Evolutionary conservation across 1,140 invertebrate genomes (phyloP).

Genomic region (Ptiloglossa arizonensis): DNA sequence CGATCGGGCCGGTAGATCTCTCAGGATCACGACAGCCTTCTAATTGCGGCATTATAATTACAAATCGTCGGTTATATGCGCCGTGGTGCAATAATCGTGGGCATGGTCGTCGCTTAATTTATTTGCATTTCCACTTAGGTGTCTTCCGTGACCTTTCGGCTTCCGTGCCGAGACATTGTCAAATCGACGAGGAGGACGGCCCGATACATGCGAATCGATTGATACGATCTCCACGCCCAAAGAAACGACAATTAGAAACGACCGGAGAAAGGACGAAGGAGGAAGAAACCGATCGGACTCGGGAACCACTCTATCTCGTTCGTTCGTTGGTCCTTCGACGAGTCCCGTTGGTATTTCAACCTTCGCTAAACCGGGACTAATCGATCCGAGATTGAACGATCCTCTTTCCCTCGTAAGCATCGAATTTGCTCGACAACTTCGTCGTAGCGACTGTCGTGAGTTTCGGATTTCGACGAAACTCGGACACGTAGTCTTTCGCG

Average conservation of each 20-base stretch:
- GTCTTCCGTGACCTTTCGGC: conserved; percentile 58
- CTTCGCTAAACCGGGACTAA: too few species aligned
- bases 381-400: too few species aligned
- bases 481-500: too few species aligned
- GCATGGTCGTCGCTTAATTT: conserved; percentile 64
- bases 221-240: conserved; percentile 59
- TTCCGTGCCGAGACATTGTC: conserved; percentile 54
- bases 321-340: too few species aligned
- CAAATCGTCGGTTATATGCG: conserved; percentile 73
- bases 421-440: too few species aligned
- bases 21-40: conserved; percentile 77
- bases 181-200: conserved; percentile 48
- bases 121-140: conserved; percentile 72
- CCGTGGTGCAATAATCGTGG: conserved; percentile 73
- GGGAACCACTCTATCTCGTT: conserved; percentile 57
- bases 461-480: too few species aligned
- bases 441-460: too few species aligned
- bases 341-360: too few species aligned
- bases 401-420: too few species aligned
- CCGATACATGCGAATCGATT: conserved; percentile 46
- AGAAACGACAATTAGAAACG: conserved; percentile 39
- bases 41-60: conserved; percentile 81
- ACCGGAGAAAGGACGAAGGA: not conserved
- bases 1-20: conserved; percentile 75
- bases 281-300: conserved; percentile 21